Base-by-base conservation (phyloP, 2,797 vertebrate genomes). In the Peromyscus nudipes region DNA sequence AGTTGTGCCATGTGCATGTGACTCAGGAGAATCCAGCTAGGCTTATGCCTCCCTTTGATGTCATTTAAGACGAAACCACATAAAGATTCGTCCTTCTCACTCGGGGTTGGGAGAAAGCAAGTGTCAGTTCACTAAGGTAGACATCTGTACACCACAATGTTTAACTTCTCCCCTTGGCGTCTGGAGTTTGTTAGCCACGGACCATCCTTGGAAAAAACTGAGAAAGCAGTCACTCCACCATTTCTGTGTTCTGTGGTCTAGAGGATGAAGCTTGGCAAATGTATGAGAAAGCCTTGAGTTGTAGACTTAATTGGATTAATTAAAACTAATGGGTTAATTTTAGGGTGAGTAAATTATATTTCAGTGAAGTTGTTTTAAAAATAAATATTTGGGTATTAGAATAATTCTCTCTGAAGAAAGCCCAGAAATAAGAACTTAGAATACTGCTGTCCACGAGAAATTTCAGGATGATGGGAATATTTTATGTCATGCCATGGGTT, bases 51-150 rank as follows among this genome's bases (percentile, higher is more conserved):
- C 55, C 77, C 37, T 94, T 67, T 95, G 71, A 89, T 69, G 34
- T 71, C 92, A 83, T 71, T 94, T 75, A 57, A 94, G 93, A 94
- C 55, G 43, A 40, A 76, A 31, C n/a, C 89, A 93, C 84, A 89
- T 76, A 85, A 64, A n/a, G 3, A 64, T 95, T 92, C 87, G 13
- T n/a, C 81, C 89, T 94, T 93, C 49, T 81, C 27, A 88, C 55
- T 37, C 91, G 62, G 37, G 31, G 4, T 88, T 57, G 64, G 55
- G 75, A 94, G 60, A 94, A 89, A 95, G 60, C 69, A 69, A 43
- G 85, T 75, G 69, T 69, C 67, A 92, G 4, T 40, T 37, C 80
- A 67, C 87, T 81, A 77, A 60, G 92, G 80, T 27, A 89, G n/a
- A n/a, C 82, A 84, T 88, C 71, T 90, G 46, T 19, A 52, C 31